These are phyloP conservation scores for Hesperia comma DNA, from an alignment of 2,888 invertebrate genomes.

Conservation along the genomic window DNA sequence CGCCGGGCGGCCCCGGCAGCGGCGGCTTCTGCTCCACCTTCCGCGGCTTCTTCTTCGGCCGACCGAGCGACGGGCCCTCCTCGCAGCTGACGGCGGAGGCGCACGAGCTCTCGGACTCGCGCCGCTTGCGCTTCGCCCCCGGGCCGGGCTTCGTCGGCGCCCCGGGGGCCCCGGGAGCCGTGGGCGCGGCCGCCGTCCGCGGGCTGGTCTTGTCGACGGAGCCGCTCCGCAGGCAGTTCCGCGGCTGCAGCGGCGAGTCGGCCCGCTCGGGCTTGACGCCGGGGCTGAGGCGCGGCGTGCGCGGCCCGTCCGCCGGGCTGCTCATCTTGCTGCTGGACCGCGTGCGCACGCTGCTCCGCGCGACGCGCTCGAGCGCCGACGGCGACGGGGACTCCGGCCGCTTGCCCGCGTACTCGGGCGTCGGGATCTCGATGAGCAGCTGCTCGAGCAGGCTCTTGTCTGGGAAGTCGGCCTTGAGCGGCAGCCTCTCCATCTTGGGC, in stretches of 20 bases:
- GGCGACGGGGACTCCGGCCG: constrained; percentile 76
- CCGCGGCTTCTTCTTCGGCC: constrained; percentile 72
- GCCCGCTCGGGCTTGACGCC: constrained; percentile 61
- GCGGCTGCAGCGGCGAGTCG: constrained; percentile 64
- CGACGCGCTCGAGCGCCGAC: constrained; percentile 72
- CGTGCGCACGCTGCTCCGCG: constrained; percentile 85
- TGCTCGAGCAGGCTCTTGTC: constrained; percentile 89
- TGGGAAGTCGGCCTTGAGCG: constrained; percentile 76
- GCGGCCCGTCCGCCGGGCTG: constrained; percentile 85
- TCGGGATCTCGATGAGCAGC: constrained; percentile 92
- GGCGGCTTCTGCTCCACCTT: constrained; percentile 63
- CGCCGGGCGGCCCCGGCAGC: constrained; percentile 76
- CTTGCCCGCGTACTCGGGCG: constrained; percentile 81
- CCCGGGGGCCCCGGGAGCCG: constrained; percentile 49
- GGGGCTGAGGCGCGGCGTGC: constrained; percentile 76
- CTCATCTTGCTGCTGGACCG: constrained; percentile 87
- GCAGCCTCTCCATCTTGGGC: constrained; percentile 65
- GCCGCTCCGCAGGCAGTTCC: constrained; percentile 66
- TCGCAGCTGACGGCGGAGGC: constrained; percentile 86
- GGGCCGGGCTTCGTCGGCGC: constrained; percentile 52
- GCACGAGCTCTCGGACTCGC: constrained; percentile 90
- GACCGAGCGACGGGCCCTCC: constrained; percentile 70
- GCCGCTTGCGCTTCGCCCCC: constrained; percentile 88
- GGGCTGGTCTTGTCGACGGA: constrained; percentile 71
- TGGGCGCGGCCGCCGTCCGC: constrained; percentile 45